Percentiles rank a stretch among this genome's conserved stretches.
Evolutionary conservation across 2,888 invertebrate genomes (phyloP).

Genomic region (Monoplex corrugatus): DNA sequence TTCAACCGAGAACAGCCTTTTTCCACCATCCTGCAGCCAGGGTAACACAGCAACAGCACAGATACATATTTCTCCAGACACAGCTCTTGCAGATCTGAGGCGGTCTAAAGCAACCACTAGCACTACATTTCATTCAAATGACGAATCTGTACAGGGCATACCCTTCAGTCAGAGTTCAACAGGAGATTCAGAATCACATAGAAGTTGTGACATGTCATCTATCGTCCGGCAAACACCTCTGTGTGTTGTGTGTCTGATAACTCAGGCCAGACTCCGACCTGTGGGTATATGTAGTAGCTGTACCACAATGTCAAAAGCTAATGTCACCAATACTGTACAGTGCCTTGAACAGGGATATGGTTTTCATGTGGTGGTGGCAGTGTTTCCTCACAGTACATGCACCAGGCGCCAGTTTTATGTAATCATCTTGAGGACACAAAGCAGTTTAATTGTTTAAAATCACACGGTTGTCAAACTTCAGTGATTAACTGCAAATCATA

Average conservation of each 20-base stretch:
- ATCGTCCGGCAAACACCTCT: neutral
- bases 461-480: too few relatives aligned
- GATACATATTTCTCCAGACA: neutral
- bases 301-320: neutral
- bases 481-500: neutral
- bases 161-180: neutral
- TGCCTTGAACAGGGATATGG: neutral
- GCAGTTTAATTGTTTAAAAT: neutral
- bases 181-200: neutral
- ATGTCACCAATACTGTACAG: neutral
- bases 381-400: neutral
- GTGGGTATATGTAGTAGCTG: neutral
- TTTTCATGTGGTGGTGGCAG: neutral
- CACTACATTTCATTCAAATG: neutral
- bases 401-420: neutral
- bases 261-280: neutral
- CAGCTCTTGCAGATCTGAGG: neutral
- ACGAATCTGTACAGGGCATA: too few relatives aligned
- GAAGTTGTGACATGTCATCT: neutral
- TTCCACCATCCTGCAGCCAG: neutral
- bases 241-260: slow-evolving; percentile 2
- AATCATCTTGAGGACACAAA: neutral
- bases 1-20: neutral
- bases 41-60: neutral
- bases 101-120: neutral